phyloP scores from a whole-genome alignment of 1,140 invertebrate species.

The Chymomyza costata region DNA sequence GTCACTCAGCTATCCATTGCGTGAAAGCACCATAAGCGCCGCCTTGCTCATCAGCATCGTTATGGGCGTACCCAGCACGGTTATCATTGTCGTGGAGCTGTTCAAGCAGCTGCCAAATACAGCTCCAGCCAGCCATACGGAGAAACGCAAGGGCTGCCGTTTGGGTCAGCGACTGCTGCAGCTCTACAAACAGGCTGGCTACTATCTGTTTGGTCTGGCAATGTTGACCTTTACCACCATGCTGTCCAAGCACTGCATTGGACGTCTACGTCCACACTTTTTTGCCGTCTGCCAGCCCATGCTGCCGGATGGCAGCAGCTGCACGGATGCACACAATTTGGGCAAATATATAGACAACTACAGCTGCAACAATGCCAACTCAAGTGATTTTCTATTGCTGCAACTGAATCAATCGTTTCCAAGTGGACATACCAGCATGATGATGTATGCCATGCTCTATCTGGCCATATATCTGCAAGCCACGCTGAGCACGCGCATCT shows the following conservation, averaged over 20 bases:
- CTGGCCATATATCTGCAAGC: slow-evolving; percentile 89
- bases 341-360: slow-evolving; percentile 82
- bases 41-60: slow-evolving; percentile 27
- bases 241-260: slow-evolving; percentile 92
- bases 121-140: slow-evolving; percentile 6
- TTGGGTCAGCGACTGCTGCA: slow-evolving; percentile 80
- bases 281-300: slow-evolving; percentile 83
- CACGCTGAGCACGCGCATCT: slow-evolving; percentile 82
- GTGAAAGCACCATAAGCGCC: slow-evolving; percentile 81
- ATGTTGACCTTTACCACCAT: slow-evolving; percentile 89
- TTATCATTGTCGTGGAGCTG: slow-evolving; percentile 60
- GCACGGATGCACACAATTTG: slow-evolving; percentile 77
- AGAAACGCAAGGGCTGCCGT: slow-evolving; percentile 32
- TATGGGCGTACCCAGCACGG: slow-evolving; percentile 39
- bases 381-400: slow-evolving; percentile 78
- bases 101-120: slow-evolving; percentile 55
- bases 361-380: slow-evolving; percentile 77
- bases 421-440: slow-evolving; percentile 87
- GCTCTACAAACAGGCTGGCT: slow-evolving; percentile 82
- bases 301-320: slow-evolving; percentile 76
- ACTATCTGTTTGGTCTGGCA: slow-evolving; percentile 90
- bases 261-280: slow-evolving; percentile 94
- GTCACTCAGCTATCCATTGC: slow-evolving; percentile 89
- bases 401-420: slow-evolving; percentile 88
- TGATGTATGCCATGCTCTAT: slow-evolving; percentile 87